Base-by-base conservation (phyloP, 2,888 invertebrate genomes). In the Drosophila aldrichi region DNA sequence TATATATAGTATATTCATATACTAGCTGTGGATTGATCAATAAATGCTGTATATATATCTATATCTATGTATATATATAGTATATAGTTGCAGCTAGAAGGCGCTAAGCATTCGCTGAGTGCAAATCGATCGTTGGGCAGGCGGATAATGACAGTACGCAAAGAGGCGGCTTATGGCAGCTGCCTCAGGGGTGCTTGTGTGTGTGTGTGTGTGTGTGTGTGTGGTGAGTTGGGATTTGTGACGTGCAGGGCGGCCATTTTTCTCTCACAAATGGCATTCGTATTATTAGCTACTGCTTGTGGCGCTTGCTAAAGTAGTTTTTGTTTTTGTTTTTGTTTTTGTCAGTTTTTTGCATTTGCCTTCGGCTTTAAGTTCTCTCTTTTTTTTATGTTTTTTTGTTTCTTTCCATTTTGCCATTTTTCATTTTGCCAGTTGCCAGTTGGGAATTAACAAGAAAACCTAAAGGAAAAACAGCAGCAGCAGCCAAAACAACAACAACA, bases 381-480 rank as follows among this genome's bases (percentile, higher is more conserved):
- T 41, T 34, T 43, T 38, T 43, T 54, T 32, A 29, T 34, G 32
- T 7, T 29, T 48, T 51, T 43, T 44, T 44, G 32, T 55, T 40
- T 43, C 38, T 44, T n/a, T 16, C 25, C 36, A 36, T 38, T 51
- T 74, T 64, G 52, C 58, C 62, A 73, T 55, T 64, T 75, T 60
- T 64, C 60, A 64, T 58, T 60, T 54, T 49, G 65, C 67, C 73
- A 65, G 68, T 49, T 49, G 77, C 57, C 40, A 66, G 69, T 64
- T 46, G 56, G 65, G 65, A 77, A 81, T 71, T 68, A 83, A 60
- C 64, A 71, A 61, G 79, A 76, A 67, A 81, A 78, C 62, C 48
- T 63, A 74, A 72, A 56, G 48, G 12, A 44, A 69, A 40, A 68
- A 54, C 44, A 60, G 40, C 46, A 70, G 40, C 46, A 70, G n/a